Evolutionary conservation across 1,140 invertebrate genomes (phyloP).

Genomic region (Spodoptera litura): DNA sequence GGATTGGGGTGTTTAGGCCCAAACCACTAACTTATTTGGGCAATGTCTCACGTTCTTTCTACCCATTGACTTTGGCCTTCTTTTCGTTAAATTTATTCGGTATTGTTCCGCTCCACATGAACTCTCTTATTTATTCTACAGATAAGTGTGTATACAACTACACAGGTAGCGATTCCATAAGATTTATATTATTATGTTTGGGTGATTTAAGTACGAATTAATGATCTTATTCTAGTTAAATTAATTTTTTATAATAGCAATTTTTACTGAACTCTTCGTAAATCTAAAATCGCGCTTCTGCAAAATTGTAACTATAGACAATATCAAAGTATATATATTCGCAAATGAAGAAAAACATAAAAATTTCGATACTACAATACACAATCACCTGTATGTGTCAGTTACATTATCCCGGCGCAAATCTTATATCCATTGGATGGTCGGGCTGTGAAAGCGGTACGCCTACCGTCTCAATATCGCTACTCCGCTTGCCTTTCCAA

Average conservation of each 20-base stretch:
- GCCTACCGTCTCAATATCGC: constrained; percentile 55
- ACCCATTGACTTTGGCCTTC: not conserved
- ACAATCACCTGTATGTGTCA: not conserved
- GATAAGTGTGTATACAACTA: too few relatives aligned
- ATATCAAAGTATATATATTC: not conserved
- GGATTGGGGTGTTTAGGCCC: constrained; percentile 10
- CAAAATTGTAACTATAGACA: too few relatives aligned
- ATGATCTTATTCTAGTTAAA: too few relatives aligned
- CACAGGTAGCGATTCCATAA: too few relatives aligned
- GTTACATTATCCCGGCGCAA: constrained; percentile 43
- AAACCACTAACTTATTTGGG: constrained; percentile 17
- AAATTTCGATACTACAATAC: not conserved
- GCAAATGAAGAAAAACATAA: not conserved
- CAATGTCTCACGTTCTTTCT: not conserved
- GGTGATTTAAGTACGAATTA: too few relatives aligned
- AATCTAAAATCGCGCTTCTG: too few relatives aligned
- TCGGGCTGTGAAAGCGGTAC: constrained; percentile 40
- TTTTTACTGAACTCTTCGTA: too few relatives aligned
- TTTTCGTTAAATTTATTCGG: not conserved
- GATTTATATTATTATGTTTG: too few relatives aligned
- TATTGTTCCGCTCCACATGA: not conserved
- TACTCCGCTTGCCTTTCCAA: constrained; percentile 47
- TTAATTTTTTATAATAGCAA: too few relatives aligned
- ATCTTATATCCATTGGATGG: constrained; percentile 44
- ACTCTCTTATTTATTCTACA: too few relatives aligned